A percentile compares a stretch with the other conserved stretches of the same genome.
Evolutionary conservation across 2,888 invertebrate species (phyloP).

Genomic region (Patella ulyssiponensis): DNA sequence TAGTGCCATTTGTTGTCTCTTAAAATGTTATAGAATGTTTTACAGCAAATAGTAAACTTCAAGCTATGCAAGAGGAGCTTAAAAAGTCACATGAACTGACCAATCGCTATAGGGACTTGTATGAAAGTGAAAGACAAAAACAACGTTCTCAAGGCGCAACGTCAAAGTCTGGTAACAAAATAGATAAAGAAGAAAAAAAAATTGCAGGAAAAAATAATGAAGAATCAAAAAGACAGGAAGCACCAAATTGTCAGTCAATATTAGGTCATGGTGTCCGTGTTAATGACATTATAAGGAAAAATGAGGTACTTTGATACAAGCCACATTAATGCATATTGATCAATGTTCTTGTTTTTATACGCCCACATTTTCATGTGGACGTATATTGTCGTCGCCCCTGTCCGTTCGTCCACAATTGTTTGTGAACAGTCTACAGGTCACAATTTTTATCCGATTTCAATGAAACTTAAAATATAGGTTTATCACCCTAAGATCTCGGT

Average conservation of each 20-base stretch:
- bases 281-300: constrained; percentile 61
- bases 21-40: not conserved
- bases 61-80: constrained; percentile 54
- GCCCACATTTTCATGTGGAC: too few relatives aligned
- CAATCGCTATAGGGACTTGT: constrained; percentile 55
- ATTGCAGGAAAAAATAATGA: constrained; percentile 8
- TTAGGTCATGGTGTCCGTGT: constrained; percentile 47
- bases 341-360: too few relatives aligned
- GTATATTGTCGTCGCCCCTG: too few relatives aligned
- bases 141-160: constrained; percentile 37
- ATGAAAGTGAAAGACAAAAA: constrained; percentile 49
- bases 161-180: constrained; percentile 37
- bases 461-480: too few relatives aligned
- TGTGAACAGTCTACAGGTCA: too few relatives aligned
- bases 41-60: constrained; percentile 51
- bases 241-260: constrained; percentile 42
- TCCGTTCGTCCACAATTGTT: too few relatives aligned
- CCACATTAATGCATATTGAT: too few relatives aligned
- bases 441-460: too few relatives aligned
- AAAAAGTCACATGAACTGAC: constrained; percentile 53
- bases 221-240: not conserved
- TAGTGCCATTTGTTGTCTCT: constrained; percentile 1
- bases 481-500: too few relatives aligned
- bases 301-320: constrained; percentile 48
- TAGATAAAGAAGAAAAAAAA: constrained; percentile 25